Percentiles rank a stretch among this genome's conserved stretches.
Evolutionary conservation across 2,888 invertebrate species (phyloP).

Genomic region (Cenopis cana): DNA sequence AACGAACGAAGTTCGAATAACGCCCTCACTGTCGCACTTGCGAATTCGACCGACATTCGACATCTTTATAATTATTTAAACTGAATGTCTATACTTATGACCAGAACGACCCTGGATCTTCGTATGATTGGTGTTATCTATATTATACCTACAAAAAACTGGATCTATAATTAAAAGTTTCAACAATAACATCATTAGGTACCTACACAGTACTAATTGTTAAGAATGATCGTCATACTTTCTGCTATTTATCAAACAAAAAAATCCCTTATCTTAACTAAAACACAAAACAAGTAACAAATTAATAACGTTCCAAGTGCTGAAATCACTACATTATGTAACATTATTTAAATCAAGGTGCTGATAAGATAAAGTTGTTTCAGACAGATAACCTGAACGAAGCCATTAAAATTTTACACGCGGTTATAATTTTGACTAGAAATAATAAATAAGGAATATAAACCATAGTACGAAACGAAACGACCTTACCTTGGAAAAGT

Average conservation of each 20-base stretch:
- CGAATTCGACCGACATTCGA: too few species aligned
- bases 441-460: background rate
- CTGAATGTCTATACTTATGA: too few species aligned
- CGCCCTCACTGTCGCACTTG: too few species aligned
- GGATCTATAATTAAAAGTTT: too few species aligned
- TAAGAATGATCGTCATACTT: background rate
- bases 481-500: background rate
- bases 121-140: too few species aligned
- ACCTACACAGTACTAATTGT: too few species aligned
- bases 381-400: slow-evolving; percentile 8
- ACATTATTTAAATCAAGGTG: slow-evolving; percentile 13
- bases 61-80: too few species aligned
- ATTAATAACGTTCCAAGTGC: background rate
- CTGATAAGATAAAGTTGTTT: slow-evolving; percentile 8
- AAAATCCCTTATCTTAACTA: background rate
- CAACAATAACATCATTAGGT: too few species aligned
- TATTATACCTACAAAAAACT: too few species aligned
- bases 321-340: slow-evolving; percentile 1
- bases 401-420: slow-evolving; percentile 11
- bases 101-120: too few species aligned
- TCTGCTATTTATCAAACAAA: background rate
- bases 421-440: background rate
- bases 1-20: too few species aligned
- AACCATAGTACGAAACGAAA: background rate
- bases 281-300: background rate